Conservation (phyloP, 2,113 vertebrate genomes). For the Tylochromis polylepis region DNA sequence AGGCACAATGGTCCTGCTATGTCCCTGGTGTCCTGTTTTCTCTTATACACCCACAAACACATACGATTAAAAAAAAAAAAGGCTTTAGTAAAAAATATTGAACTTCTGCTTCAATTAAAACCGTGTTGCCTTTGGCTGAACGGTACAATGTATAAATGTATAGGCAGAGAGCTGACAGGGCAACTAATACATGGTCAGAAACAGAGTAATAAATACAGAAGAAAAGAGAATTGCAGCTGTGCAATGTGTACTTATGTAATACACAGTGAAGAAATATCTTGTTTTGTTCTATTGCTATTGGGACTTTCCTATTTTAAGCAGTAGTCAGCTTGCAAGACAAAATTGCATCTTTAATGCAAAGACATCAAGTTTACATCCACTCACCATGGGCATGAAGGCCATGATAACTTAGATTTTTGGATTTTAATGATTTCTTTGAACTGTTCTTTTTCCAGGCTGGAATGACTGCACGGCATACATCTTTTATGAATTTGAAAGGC, state of each 20-base stretch:
- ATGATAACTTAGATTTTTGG: neutral
- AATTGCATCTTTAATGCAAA: neutral
- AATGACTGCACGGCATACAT: neutral
- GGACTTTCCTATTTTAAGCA: neutral
- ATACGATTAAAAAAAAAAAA: neutral
- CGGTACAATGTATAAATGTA: neutral
- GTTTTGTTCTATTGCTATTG: neutral
- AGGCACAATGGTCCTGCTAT: neutral
- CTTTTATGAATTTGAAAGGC: neutral
- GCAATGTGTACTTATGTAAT: neutral
- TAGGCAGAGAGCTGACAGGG: neutral
- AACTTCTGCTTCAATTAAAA: slow-evolving; percentile 14
- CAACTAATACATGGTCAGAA: neutral
- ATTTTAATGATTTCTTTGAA: neutral
- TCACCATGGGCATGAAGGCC: neutral
- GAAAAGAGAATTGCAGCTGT: neutral
- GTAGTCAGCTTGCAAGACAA: neutral
- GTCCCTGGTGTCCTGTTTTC: neutral
- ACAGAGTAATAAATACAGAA: neutral
- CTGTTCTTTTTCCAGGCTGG: neutral
- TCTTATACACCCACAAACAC: neutral
- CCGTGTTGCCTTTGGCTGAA: slow-evolving; percentile 4
- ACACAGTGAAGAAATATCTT: neutral
- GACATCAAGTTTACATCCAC: neutral
- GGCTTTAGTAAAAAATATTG: neutral